Evolutionary conservation across 1,140 invertebrate species (phyloP).

Genomic region (Hylyphantes graminicola): DNA sequence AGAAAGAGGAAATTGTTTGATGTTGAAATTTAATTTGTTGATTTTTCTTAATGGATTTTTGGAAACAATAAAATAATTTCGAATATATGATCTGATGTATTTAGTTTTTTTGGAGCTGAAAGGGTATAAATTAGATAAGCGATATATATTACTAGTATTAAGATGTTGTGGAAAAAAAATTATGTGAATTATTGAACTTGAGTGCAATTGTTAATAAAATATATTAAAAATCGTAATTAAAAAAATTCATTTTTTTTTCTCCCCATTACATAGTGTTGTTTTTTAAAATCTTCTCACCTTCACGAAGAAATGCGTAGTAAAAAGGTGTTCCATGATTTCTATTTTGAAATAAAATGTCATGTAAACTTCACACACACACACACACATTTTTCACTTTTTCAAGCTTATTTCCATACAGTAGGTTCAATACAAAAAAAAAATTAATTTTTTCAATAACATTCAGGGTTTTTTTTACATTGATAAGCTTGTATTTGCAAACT

Average conservation of each 20-base stretch:
- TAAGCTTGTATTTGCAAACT: neutral
- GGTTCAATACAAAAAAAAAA: neutral
- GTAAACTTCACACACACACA: too few species aligned
- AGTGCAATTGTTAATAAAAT: too few species aligned
- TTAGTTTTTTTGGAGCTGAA: neutral
- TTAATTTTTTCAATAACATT: neutral
- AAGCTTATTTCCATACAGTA: neutral
- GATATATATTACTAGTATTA: neutral
- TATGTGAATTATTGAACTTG: neutral
- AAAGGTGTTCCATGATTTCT: too few species aligned
- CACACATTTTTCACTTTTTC: neutral
- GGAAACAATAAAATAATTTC: neutral
- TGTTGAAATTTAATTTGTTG: constrained; percentile 9
- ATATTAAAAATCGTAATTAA: too few species aligned
- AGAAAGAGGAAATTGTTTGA: neutral
- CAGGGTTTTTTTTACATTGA: too few species aligned
- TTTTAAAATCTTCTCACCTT: too few species aligned
- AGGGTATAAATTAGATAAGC: neutral
- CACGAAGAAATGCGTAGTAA: too few species aligned
- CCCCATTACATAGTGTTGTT: too few species aligned
- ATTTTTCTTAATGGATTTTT: neutral
- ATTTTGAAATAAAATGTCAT: too few species aligned
- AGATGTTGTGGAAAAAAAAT: neutral
- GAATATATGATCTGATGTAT: neutral
- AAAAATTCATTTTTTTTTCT: too few species aligned